Percentiles rank a stretch among this genome's conserved stretches.
Evolutionary conservation across 53 echinoderm and acorn worm genomes (phyloP).

Genomic region (Mesocentrotus franciscanus): DNA sequence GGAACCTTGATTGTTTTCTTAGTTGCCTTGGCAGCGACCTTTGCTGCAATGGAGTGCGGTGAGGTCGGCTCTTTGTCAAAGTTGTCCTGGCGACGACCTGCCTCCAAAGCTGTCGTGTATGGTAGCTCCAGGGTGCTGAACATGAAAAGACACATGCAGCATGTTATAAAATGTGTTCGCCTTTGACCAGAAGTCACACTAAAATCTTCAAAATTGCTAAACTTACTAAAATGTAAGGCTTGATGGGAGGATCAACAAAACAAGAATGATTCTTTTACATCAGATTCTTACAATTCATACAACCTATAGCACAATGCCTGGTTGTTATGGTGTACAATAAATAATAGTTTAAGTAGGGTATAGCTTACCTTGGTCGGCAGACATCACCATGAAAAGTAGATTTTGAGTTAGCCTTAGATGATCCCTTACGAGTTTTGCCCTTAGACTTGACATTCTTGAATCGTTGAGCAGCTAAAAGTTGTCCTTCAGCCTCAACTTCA

Average conservation of each 20-base stretch:
- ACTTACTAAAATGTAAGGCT: not conserved
- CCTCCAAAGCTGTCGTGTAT: constrained; percentile 88
- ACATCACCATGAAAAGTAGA: constrained; percentile 86
- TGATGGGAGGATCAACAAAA: too few relatives aligned
- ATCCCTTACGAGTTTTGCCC: constrained; percentile 75
- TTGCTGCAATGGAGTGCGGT: constrained; percentile 96
- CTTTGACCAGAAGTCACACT: too few relatives aligned
- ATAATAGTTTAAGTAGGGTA: not conserved
- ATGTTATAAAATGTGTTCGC: not conserved
- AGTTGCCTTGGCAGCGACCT: constrained; percentile 94
- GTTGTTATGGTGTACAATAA: not conserved
- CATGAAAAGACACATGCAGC: not conserved
- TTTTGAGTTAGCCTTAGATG: constrained; percentile 68
- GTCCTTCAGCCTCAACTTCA: constrained; percentile 66
- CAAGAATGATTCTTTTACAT: too few relatives aligned
- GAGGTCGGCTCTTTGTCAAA: constrained; percentile 96
- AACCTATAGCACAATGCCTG: not conserved
- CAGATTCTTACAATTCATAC: too few relatives aligned
- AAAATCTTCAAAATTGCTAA: not conserved
- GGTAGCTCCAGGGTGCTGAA: constrained; percentile 90
- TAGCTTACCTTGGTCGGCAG: constrained; percentile 82
- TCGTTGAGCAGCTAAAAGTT: constrained; percentile 76
- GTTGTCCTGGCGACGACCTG: constrained; percentile 84
- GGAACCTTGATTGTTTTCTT: constrained; percentile 83
- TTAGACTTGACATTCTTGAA: constrained; percentile 90